phyloP scores from a whole-genome alignment of 2,888 invertebrate species.

The Plebejus argus region DNA sequence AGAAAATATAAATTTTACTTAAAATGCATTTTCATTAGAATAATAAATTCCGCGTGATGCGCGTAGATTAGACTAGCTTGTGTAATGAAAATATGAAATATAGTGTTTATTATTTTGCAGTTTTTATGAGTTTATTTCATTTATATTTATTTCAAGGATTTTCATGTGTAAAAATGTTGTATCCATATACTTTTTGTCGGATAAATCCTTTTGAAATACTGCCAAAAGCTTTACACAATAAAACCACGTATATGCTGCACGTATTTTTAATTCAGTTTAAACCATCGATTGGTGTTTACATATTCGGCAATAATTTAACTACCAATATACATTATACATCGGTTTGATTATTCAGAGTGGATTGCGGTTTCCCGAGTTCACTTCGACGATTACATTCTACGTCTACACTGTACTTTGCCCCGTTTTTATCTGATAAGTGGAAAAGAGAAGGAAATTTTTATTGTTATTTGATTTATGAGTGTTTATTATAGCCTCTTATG shows the following conservation, averaged over 20 bases:
- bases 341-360: constrained; percentile 24
- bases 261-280: not conserved
- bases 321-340: constrained; percentile 15
- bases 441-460: not conserved
- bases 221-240: not conserved
- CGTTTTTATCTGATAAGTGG: not conserved
- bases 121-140: not conserved
- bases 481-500: not conserved
- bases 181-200: not conserved
- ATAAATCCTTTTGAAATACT: not conserved
- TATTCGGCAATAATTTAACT: constrained; percentile 15
- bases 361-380: constrained; percentile 19
- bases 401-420: constrained; percentile 39
- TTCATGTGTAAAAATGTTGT: not conserved
- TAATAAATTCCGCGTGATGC: constrained; percentile 4
- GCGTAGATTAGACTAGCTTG: not conserved
- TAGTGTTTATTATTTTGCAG: not conserved
- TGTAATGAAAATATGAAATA: not conserved
- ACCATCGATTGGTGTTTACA: constrained; percentile 8
- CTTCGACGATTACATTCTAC: constrained; percentile 38
- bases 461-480: not conserved
- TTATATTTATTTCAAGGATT: not conserved
- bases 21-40: constrained; percentile 11
- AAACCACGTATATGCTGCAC: not conserved
- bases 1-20: constrained; percentile 12